Evolutionary conservation across 2,797 vertebrate genomes (phyloP).

Genomic region (Sebastes nivosus): DNA sequence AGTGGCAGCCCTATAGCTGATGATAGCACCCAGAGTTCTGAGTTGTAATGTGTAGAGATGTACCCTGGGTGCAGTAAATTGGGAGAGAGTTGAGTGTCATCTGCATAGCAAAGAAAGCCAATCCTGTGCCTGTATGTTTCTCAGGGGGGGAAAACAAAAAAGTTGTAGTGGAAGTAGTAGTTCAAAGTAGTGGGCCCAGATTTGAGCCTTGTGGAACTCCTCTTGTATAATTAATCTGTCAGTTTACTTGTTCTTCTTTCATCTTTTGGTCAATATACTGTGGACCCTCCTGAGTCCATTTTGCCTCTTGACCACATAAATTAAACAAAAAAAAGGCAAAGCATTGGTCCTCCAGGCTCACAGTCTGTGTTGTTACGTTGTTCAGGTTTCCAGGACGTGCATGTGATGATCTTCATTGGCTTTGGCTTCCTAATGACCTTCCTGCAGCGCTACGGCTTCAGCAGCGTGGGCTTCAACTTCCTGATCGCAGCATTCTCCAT

Average conservation of each 20-base stretch:
- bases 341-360: neutral
- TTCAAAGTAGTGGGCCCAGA: neutral
- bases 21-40: neutral
- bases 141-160: neutral
- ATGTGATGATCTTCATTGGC: constrained; percentile 90
- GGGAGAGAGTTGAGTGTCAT: neutral
- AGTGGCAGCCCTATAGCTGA: neutral
- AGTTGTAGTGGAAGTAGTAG: neutral
- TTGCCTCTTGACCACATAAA: neutral
- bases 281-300: neutral
- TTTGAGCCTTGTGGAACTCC: neutral
- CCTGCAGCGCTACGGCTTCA: constrained; percentile 87
- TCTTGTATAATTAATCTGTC: neutral
- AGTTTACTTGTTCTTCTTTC: neutral
- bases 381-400: constrained; percentile 90
- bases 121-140: neutral
- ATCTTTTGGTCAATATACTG: neutral
- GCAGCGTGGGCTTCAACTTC: constrained; percentile 89
- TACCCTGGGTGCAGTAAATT: neutral
- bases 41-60: neutral
- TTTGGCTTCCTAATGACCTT: constrained; percentile 95
- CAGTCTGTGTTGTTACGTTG: fast-evolving
- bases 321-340: neutral
- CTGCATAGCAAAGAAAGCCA: neutral
- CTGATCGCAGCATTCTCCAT: constrained; percentile 86